A percentile compares a stretch with the other conserved stretches of the same genome.
phyloP scores from a whole-genome alignment of 2,888 invertebrate genomes.

The Nomada hirtipes region DNA sequence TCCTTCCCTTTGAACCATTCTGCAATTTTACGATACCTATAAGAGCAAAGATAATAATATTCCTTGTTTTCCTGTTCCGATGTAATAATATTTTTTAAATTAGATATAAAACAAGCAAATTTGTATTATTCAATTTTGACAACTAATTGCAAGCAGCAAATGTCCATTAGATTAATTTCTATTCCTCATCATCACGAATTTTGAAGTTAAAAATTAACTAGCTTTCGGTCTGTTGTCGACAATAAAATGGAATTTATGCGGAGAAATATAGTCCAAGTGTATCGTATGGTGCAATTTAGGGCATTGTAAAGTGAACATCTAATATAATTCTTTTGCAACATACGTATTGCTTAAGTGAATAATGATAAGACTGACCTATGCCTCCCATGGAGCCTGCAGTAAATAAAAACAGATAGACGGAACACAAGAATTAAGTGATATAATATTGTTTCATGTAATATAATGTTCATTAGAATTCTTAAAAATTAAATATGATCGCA shows the following conservation, averaged over 20 bases:
- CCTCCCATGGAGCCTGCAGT: not conserved
- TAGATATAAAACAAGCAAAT: not conserved
- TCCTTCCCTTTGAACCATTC: slow-evolving; percentile 3
- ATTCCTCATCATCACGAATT: not conserved
- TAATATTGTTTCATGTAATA: too few relatives aligned
- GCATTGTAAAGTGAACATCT: not conserved
- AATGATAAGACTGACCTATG: slow-evolving; percentile 45
- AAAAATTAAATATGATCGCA: not conserved
- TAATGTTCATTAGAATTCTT: not conserved
- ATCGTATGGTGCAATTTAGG: not conserved
- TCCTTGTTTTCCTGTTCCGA: not conserved
- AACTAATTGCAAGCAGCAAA: too few relatives aligned
- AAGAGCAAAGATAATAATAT: not conserved
- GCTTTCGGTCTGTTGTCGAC: too few relatives aligned
- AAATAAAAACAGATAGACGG: not conserved
- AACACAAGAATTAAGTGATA: not conserved
- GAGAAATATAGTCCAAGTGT: not conserved
- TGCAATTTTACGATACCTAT: not conserved
- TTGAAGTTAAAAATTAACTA: not conserved
- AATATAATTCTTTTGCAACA: slow-evolving; percentile 20
- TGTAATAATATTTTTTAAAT: not conserved
- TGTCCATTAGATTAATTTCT: not conserved
- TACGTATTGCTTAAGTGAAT: slow-evolving; percentile 8
- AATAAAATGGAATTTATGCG: too few relatives aligned
- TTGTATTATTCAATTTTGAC: too few relatives aligned